Percentiles rank a stretch among this genome's conserved stretches.
Evolutionary conservation across 2,888 invertebrate genomes (phyloP).

Genomic region (Sepiola atlantica): DNA sequence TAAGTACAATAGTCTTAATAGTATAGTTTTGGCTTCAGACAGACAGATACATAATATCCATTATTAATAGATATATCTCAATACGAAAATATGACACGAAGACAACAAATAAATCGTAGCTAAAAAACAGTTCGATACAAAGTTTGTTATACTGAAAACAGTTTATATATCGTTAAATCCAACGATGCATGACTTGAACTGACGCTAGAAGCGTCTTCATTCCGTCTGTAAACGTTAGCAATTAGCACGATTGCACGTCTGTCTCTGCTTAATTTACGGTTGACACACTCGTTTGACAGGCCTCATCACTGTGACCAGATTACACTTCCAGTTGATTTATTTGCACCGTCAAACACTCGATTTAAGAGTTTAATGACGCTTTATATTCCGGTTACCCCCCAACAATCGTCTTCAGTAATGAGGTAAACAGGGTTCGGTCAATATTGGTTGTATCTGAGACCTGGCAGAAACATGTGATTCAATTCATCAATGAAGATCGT

Average conservation of each 20-base stretch:
- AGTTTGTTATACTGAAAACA: too few relatives aligned
- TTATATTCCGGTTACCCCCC: neutral
- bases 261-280: neutral
- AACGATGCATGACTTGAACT: neutral
- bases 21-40: too few relatives aligned
- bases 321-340: neutral
- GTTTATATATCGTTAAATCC: neutral
- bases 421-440: neutral
- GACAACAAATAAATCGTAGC: too few relatives aligned
- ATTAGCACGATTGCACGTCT: neutral
- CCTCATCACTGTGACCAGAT: neutral
- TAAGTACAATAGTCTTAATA: too few relatives aligned
- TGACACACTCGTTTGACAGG: neutral
- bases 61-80: too few relatives aligned
- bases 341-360: neutral
- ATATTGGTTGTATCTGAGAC: neutral
- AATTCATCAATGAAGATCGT: neutral
- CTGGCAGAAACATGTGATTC: neutral
- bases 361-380: constrained; percentile 2
- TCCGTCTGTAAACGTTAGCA: neutral
- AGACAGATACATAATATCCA: too few relatives aligned
- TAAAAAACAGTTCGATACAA: too few relatives aligned
- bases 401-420: neutral
- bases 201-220: neutral
- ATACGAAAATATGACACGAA: too few relatives aligned